A percentile compares a stretch with the other conserved stretches of the same genome.
These are phyloP conservation scores for Colistium nudipinnis DNA, from an alignment of 2,113 vertebrate genomes.

Conservation along the genomic window DNA sequence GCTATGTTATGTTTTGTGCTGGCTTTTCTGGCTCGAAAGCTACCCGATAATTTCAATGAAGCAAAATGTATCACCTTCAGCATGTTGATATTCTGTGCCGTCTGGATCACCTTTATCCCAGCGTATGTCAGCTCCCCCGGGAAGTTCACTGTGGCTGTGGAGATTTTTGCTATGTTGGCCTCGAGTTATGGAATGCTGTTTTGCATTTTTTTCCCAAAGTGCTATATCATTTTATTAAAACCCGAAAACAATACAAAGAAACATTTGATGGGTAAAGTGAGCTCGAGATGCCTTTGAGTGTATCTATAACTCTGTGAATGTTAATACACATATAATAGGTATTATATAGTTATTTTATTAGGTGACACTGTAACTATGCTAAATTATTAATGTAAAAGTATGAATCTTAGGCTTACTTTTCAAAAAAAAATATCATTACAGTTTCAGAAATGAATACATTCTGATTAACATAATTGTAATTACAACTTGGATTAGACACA, in stretches of 20 bases:
- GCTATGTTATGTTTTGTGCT: conserved; percentile 76
- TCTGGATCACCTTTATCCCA: conserved; percentile 81
- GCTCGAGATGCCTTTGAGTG: conserved; percentile 44
- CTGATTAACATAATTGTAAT: too few species aligned
- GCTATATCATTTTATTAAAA: conserved; percentile 80
- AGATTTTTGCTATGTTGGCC: conserved; percentile 82
- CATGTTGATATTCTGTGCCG: conserved; percentile 80
- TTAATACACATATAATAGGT: too few species aligned
- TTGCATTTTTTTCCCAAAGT: conserved; percentile 82
- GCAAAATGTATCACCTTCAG: conserved; percentile 80
- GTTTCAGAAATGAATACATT: too few species aligned
- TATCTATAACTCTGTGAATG: not conserved
- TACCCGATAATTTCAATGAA: conserved; percentile 80
- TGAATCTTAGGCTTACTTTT: too few species aligned
- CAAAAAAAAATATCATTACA: too few species aligned
- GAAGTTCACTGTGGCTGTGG: conserved; percentile 81
- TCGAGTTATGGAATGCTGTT: conserved; percentile 80
- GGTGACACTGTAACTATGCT: too few species aligned
- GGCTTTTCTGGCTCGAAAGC: conserved; percentile 76
- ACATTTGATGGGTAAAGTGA: conserved; percentile 73
- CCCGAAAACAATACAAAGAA: conserved; percentile 81
- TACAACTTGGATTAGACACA: too few species aligned
- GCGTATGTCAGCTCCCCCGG: conserved; percentile 82
- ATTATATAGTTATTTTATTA: too few species aligned
- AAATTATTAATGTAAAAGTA: too few species aligned